These are phyloP conservation scores for Solea senegalensis DNA, from an alignment of 2,113 vertebrate species.

Conservation along the genomic window DNA sequence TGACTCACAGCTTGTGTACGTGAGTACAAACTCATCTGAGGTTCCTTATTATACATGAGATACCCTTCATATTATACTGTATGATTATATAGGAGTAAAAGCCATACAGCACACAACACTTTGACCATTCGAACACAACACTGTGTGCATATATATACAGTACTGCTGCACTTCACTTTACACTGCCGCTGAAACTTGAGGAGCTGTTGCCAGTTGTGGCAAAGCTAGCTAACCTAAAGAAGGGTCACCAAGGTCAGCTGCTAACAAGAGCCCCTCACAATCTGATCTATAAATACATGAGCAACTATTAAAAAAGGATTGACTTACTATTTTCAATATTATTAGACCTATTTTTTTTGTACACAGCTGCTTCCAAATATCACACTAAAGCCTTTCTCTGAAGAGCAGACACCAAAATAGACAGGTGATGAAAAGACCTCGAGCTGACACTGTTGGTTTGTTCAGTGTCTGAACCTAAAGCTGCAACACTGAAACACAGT, in stretches of 20 bases:
- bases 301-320: not conserved
- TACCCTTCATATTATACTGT: too few species aligned
- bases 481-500: too few species aligned
- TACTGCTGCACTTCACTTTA: not conserved
- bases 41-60: too few species aligned
- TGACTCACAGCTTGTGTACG: not conserved
- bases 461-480: slow-evolving; percentile 1
- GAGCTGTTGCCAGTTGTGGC: slow-evolving; percentile 4
- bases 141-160: not conserved
- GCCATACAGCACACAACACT: not conserved
- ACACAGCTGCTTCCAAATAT: not conserved
- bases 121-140: too few species aligned
- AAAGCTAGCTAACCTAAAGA: not conserved
- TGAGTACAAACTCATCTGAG: too few species aligned
- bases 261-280: slow-evolving; percentile 21
- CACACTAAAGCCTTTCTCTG: slow-evolving; percentile 10
- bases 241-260: slow-evolving; percentile 26
- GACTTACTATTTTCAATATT: not conserved
- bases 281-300: slow-evolving; percentile 7
- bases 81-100: not conserved
- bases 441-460: not conserved
- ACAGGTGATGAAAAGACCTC: slow-evolving; percentile 25
- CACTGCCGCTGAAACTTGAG: slow-evolving; percentile 11
- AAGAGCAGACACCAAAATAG: slow-evolving; percentile 30
- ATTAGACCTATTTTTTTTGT: not conserved